Base-by-base conservation (phyloP, 2,888 invertebrate species). In the Callimorpha dominula region DNA sequence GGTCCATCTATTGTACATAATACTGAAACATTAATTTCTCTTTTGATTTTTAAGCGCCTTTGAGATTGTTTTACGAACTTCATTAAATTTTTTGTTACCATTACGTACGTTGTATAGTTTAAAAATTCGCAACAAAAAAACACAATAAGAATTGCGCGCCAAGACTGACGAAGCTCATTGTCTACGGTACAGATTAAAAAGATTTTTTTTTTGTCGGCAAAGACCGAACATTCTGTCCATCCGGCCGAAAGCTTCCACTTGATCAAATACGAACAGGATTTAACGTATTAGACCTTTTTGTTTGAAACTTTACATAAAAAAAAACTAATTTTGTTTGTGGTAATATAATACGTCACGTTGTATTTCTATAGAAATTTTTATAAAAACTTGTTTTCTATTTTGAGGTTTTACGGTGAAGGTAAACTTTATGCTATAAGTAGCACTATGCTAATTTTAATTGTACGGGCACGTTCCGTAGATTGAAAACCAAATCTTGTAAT, bases 161-260 rank as follows among this genome's bases (percentile, higher is more conserved):
- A 79, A 79, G 74, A 81, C 73, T 73, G 74, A 31, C 31, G 14
- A 71, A 62, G 75, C 65, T 72, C 74, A 76, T 84, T 82, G 81
- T 84, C 72, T 78, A 77, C 72, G 40, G 64, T 72, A 81, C 81
- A 78, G 81, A 83, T 82, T 71, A 76, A 69, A 80, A 68, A 77
- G 43, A 69, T 76, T 67, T 75, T 74, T 46, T 82, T 80, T 82
- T 85, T 81, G 72, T 68, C 78, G 81, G 74, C 83, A 80, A 81
- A 82, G 86, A 76, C 76, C 65, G 77, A 84, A 68, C 81, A 79
- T 67, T 70, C 68, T 75, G 78, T 75, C 75, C 89, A 85, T 83
- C 86, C 89, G 88, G 84, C 88, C 90, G 87, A 70, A 73, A 76
- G 75, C 85, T 91, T 91, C 88, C 90, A 88, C 89, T 84, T 88